Evolutionary conservation across 2,797 vertebrate genomes (phyloP).

Genomic region (Hippoglossus hippoglossus): DNA sequence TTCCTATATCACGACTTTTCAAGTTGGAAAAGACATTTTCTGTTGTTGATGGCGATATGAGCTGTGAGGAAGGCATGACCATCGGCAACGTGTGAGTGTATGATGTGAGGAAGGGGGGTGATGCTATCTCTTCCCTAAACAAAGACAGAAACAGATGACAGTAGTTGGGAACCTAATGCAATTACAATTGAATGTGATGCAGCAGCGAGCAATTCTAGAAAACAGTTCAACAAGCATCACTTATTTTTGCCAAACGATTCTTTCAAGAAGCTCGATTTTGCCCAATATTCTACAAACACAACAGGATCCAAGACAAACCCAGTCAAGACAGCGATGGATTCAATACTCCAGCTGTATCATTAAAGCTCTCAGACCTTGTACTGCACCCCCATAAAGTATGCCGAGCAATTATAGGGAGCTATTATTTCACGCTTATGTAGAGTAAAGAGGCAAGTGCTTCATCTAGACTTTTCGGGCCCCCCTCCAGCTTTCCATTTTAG

Average conservation of each 20-base stretch:
- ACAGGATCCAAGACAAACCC: conserved; percentile 43
- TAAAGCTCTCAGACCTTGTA: conserved; percentile 58
- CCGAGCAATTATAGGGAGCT: conserved; percentile 64
- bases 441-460: conserved; percentile 63
- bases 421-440: conserved; percentile 72
- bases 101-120: not conserved
- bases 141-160: not conserved
- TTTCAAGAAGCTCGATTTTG: conserved; percentile 20
- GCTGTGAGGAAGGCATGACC: not conserved
- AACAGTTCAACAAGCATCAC: conserved; percentile 34
- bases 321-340: conserved; percentile 34
- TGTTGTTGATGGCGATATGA: not conserved
- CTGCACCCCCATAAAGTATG: conserved; percentile 57
- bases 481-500: conserved; percentile 72
- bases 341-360: conserved; percentile 55
- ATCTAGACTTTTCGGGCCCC: conserved; percentile 69
- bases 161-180: not conserved
- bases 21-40: conserved; percentile 1
- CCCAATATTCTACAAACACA: conserved; percentile 37
- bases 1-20: conserved; percentile 7
- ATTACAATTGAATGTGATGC: not conserved
- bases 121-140: not conserved
- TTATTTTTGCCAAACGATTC: conserved; percentile 20
- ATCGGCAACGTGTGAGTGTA: not conserved
- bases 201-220: conserved; percentile 2